A percentile compares a stretch with the other conserved stretches of the same genome.
Conservation (phyloP, 2,113 vertebrate genomes). For the Pseudopodoces humilis region DNA sequence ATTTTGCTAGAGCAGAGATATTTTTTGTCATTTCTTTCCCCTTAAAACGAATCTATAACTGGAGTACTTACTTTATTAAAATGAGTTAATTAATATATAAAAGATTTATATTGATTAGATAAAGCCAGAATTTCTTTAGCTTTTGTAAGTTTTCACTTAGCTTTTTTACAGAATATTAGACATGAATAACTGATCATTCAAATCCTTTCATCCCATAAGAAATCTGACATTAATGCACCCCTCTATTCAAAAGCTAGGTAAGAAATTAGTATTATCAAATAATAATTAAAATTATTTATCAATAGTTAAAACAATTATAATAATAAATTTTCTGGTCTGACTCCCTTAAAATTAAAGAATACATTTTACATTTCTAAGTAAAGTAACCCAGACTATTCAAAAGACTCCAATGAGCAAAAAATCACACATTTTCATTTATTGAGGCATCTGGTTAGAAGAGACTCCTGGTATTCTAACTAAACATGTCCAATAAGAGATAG, state of each 20-base stretch:
- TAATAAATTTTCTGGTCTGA: not conserved
- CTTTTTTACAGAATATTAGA: not conserved
- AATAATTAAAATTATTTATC: not conserved
- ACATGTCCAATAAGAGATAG: not conserved
- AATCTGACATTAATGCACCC: not conserved
- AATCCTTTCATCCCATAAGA: not conserved
- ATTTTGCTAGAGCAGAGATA: not conserved
- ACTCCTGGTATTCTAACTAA: constrained; percentile 13
- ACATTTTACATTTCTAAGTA: not conserved
- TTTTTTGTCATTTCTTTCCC: not conserved
- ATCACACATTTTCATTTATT: not conserved
- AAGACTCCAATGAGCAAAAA: not conserved
- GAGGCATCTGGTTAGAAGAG: not conserved
- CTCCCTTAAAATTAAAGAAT: not conserved
- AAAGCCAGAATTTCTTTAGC: not conserved
- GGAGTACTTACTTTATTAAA: not conserved
- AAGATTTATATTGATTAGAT: not conserved
- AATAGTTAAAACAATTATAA: not conserved
- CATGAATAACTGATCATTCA: not conserved
- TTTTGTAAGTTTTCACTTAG: not conserved
- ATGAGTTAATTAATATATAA: not conserved
- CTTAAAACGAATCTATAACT: not conserved
- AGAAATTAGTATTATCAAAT: not conserved
- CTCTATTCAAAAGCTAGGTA: not conserved
- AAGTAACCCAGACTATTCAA: not conserved